Evolutionary conservation across 2,888 invertebrate genomes (phyloP).

Genomic region (Atethmia centrago): DNA sequence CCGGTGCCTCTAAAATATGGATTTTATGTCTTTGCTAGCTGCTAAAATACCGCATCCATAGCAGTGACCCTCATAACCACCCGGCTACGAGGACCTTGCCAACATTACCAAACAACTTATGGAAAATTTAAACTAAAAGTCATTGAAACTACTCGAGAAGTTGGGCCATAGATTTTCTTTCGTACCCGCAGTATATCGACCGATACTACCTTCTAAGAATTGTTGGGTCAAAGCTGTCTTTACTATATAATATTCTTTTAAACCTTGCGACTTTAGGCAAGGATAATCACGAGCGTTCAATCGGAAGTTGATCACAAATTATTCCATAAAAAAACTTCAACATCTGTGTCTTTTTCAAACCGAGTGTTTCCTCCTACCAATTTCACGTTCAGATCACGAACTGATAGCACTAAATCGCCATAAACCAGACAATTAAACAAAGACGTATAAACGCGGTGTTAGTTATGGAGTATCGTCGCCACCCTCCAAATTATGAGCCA

Average conservation of each 20-base stretch:
- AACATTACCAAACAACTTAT: slow-evolving; percentile 60
- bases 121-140: slow-evolving; percentile 59
- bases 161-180: slow-evolving; percentile 35
- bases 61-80: slow-evolving; percentile 85
- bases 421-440: slow-evolving; percentile 72
- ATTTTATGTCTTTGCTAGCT: slow-evolving; percentile 88
- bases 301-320: background rate
- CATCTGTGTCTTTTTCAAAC: background rate
- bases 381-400: slow-evolving; percentile 44
- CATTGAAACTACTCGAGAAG: slow-evolving; percentile 54
- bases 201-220: background rate
- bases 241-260: background rate
- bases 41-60: slow-evolving; percentile 87
- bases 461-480: slow-evolving; percentile 78
- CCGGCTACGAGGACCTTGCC: slow-evolving; percentile 61
- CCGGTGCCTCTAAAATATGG: slow-evolving; percentile 88
- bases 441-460: slow-evolving; percentile 80
- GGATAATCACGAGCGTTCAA: background rate
- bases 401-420: slow-evolving; percentile 69
- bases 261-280: too few species aligned
- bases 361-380: slow-evolving; percentile 3
- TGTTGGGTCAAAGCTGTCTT: background rate
- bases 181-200: slow-evolving; percentile 1
- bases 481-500: slow-evolving; percentile 85
- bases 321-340: background rate